phyloP scores from a whole-genome alignment of 2,113 vertebrate genomes.

The Triplophysa dalaica region DNA sequence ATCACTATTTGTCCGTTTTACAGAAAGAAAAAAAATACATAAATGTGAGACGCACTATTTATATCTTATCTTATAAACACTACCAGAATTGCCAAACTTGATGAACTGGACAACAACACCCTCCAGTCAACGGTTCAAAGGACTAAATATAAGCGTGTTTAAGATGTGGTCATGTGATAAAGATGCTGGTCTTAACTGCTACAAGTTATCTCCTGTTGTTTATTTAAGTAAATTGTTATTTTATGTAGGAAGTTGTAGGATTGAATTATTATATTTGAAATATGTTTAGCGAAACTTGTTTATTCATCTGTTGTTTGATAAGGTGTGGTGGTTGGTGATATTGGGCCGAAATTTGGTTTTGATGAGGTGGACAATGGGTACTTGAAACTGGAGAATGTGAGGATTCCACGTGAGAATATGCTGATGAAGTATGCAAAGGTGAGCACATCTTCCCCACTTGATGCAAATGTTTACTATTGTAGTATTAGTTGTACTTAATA shows the following conservation, averaged over 20 bases:
- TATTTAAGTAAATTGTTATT: no score
- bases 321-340: slow-evolving; percentile 95
- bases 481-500: no score
- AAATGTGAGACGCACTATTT: not conserved
- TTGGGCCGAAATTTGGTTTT: slow-evolving; percentile 96
- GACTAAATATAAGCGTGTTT: not conserved
- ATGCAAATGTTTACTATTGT: not conserved
- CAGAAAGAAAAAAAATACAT: no score
- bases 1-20: not conserved
- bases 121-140: not conserved
- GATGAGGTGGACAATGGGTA: slow-evolving; percentile 95
- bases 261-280: not conserved
- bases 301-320: not conserved
- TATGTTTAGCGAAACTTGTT: not conserved
- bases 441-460: slow-evolving; percentile 33
- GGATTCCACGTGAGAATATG: slow-evolving; percentile 95
- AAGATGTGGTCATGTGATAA: no score
- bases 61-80: not conserved
- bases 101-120: not conserved
- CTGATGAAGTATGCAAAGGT: slow-evolving; percentile 97
- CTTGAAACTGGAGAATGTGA: slow-evolving; percentile 91
- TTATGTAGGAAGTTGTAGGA: not conserved
- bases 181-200: not conserved
- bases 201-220: not conserved
- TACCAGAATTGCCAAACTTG: not conserved